Evolutionary conservation across 2,113 vertebrate species (phyloP), one percentile per base, ranked within the genome.

Genomic region (Marmota flaviventris): DNA sequence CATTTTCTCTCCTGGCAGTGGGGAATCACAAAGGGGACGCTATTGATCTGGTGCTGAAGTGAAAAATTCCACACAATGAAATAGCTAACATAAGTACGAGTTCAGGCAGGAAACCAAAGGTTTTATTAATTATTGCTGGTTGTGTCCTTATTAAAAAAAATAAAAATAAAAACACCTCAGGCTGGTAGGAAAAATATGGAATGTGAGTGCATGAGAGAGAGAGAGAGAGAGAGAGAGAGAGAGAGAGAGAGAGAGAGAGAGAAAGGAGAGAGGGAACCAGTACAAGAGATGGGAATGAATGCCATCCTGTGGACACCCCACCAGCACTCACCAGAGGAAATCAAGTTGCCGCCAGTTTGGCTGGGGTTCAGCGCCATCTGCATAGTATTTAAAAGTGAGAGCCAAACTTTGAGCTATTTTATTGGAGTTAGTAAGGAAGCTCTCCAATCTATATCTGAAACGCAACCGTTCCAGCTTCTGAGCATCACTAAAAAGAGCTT

Each of bases 291-390:
- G 32, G 92, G 97, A 97, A 97, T 96, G 94, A 97, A 94, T 85
- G 90, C 82, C 95, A 95, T 98, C 91, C 97, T 97, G 95, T 97
- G 98, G 98, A 89, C 97, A 95, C 77, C 96, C 98, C 51, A n/a
- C 94, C 97, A 98, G 98, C 97, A 97, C 95, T 96, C 96, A 97
- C 98, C 98, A 98, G 98, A 97, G 97, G 96, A 96, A 98, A 97
- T 97, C 72, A 0, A 98, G 96, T 93, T 98, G 81, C 70, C 96
- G 94, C 97, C 98, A 98, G 95, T 88, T 97, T 98, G 98, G 97
- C 96, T 89, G 96, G 81, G 58, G 93, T 98, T 98, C 98, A 98
- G 97, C 65, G 89, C 98, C 98, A 98, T 98, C 98, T 98, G 96
- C 97, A 97, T 96, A 97, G 77, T 93, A 97, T 97, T 98, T 98